These are phyloP conservation scores for Megaceryle alcyon DNA, from an alignment of 2,797 vertebrate genomes.

Conservation along the genomic window DNA sequence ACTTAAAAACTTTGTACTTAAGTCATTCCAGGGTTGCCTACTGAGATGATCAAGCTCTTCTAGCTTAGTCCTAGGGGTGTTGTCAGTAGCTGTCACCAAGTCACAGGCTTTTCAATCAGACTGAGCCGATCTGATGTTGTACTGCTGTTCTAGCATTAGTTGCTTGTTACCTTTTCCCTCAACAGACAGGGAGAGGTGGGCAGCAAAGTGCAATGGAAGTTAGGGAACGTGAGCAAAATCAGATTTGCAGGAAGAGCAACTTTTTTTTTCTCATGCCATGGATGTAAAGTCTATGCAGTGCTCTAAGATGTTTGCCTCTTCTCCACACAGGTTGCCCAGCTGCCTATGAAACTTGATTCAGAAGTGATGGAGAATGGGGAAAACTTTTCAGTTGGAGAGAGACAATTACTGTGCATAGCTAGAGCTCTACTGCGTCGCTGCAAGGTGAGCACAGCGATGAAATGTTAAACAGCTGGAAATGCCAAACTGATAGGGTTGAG, in stretches of 20 bases:
- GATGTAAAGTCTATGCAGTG: neutral
- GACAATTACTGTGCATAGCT: slow-evolving; percentile 90
- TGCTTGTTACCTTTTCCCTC: neutral
- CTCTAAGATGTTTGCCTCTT: neutral
- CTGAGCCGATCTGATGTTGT: neutral
- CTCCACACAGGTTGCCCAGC: slow-evolving; percentile 83
- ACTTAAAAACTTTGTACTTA: neutral
- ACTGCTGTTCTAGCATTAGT: neutral
- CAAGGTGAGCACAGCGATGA: slow-evolving; percentile 77
- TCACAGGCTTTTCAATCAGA: neutral
- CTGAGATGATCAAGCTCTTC: neutral
- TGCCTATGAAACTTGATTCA: slow-evolving; percentile 90
- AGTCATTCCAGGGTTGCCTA: neutral
- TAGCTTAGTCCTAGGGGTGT: neutral
- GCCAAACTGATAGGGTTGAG: neutral
- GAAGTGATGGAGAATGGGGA: slow-evolving; percentile 93
- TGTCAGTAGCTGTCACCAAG: neutral
- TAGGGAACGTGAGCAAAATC: neutral
- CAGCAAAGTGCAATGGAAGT: neutral
- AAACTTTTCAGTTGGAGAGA: slow-evolving; percentile 92
- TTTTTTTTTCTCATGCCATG: neutral
- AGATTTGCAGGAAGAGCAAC: neutral
- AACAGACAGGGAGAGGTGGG: neutral
- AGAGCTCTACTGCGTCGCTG: slow-evolving; percentile 88
- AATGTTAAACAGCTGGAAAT: neutral